Conservation (phyloP, 2,113 vertebrate genomes). For the Mesoclemmys tuberculata region DNA sequence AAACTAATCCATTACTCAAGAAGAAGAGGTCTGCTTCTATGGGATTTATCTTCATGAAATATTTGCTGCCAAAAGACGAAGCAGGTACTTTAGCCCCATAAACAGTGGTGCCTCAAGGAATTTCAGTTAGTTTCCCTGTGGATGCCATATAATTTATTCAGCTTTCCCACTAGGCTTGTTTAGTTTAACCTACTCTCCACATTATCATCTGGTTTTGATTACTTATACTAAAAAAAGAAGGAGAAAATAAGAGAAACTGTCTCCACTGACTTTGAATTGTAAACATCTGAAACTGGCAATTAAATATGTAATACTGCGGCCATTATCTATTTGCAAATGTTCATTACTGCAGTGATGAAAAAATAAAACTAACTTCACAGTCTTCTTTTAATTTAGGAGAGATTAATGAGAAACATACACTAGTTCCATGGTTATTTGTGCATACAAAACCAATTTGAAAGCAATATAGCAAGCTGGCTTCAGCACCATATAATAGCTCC, state of each 20-base stretch:
- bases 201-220: background rate
- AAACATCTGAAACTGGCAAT: background rate
- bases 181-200: background rate
- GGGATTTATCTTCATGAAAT: background rate
- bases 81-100: background rate
- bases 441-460: slow-evolving; percentile 51
- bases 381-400: slow-evolving; percentile 45
- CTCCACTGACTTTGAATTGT: background rate
- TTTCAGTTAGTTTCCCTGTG: background rate
- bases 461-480: slow-evolving; percentile 25
- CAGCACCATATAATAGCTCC: background rate
- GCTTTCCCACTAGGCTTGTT: background rate
- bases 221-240: background rate
- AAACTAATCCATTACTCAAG: background rate
- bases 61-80: background rate
- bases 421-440: slow-evolving; percentile 1
- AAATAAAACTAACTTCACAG: slow-evolving; percentile 44
- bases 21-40: background rate
- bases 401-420: slow-evolving; percentile 40
- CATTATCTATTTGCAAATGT: background rate
- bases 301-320: background rate
- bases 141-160: background rate
- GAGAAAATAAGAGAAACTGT: background rate
- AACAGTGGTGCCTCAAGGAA: background rate
- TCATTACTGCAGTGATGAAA: slow-evolving; percentile 27